These are phyloP conservation scores for Nycticebus coucang DNA, from an alignment of 2,113 vertebrate species.

Conservation along the genomic window DNA sequence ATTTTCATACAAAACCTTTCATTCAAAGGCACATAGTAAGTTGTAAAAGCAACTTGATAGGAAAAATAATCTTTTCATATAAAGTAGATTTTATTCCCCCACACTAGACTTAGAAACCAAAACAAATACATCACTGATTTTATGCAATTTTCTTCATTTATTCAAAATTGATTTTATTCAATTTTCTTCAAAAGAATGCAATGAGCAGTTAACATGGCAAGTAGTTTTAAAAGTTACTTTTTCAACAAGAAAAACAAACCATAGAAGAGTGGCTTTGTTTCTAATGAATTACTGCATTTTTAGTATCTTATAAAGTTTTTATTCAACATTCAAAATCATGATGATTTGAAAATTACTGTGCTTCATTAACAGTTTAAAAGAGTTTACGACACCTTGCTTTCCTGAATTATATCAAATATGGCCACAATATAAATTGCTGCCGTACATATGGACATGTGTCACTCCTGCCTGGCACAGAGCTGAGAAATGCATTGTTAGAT, in stretches of 20 bases:
- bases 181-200: conserved; percentile 77
- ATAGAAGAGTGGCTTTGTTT: conserved; percentile 65
- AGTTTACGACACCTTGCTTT: neutral
- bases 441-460: neutral
- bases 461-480: neutral
- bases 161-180: conserved; percentile 84
- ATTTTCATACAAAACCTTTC: neutral
- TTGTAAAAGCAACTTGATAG: conserved; percentile 66
- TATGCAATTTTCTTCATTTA: conserved; percentile 82
- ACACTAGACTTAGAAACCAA: conserved; percentile 77
- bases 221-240: conserved; percentile 76
- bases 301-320: neutral
- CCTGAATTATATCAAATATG: neutral
- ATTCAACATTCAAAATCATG: conserved; percentile 64
- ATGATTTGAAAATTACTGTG: conserved; percentile 39
- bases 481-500: neutral
- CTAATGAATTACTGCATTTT: conserved; percentile 56
- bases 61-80: conserved; percentile 70
- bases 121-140: conserved; percentile 82
- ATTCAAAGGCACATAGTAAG: conserved; percentile 45
- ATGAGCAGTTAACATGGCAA: conserved; percentile 76
- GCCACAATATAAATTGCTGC: neutral
- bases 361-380: neutral
- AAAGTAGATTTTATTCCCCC: conserved; percentile 81
- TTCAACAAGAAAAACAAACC: conserved; percentile 68